Percentiles rank a stretch among this genome's conserved stretches.
phyloP scores from a whole-genome alignment of 2,113 vertebrate species.

The Bos taurus region ARS-UCD2.0 NC_037332.1:78383001-78383500 shows the following conservation, averaged over 20 bases:
- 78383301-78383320: neutral
- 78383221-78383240: neutral
- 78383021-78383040: neutral
- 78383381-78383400: neutral
- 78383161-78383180: neutral
- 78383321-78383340: neutral
- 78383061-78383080: neutral
- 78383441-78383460: neutral
- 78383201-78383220: neutral
- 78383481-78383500: slow-evolving; percentile 4
- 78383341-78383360: neutral
- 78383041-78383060: neutral
- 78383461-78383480: neutral
- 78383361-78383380: neutral
- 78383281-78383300: neutral
- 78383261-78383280: neutral
- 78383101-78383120: neutral
- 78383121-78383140: neutral
- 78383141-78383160: neutral
- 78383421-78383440: neutral
- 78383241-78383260: neutral
- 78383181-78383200: neutral
- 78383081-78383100: neutral
- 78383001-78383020: neutral
- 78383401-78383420: neutral